phyloP scores from a whole-genome alignment of 1,140 invertebrate genomes.

The Papilio glaucus region DNA sequence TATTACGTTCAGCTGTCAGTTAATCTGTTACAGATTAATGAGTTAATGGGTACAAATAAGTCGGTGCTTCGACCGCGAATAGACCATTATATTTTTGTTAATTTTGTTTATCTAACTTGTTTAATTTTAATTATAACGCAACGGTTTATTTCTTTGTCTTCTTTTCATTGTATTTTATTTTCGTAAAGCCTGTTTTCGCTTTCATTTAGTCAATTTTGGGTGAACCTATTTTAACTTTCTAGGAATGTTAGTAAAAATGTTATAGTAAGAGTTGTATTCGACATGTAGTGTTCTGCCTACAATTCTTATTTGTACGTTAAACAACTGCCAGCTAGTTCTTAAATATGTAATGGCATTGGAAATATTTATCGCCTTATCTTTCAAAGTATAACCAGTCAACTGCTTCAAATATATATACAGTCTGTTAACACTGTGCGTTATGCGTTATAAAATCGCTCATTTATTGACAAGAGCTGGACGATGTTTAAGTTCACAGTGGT shows the following conservation, averaged over 20 bases:
- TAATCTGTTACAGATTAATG: slow-evolving; percentile 14
- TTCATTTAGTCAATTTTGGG: neutral
- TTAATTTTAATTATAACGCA: slow-evolving; percentile 2
- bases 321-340: slow-evolving; percentile 3
- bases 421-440: too few relatives aligned
- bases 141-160: neutral
- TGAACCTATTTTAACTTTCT: neutral
- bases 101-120: slow-evolving; percentile 7
- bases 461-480: too few relatives aligned
- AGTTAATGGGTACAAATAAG: neutral
- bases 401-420: neutral
- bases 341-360: slow-evolving; percentile 1
- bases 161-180: neutral
- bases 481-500: too few relatives aligned
- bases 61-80: slow-evolving; percentile 5
- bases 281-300: neutral
- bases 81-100: slow-evolving; percentile 2
- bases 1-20: neutral
- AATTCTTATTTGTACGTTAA: slow-evolving; percentile 3
- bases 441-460: too few relatives aligned
- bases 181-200: neutral
- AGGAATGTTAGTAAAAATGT: neutral
- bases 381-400: slow-evolving; percentile 6
- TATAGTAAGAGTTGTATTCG: neutral
- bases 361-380: slow-evolving; percentile 18